A percentile compares a stretch with the other conserved stretches of the same genome.
Conservation (phyloP, 1,140 invertebrate species). For the Oncopodura yosiiana region DNA sequence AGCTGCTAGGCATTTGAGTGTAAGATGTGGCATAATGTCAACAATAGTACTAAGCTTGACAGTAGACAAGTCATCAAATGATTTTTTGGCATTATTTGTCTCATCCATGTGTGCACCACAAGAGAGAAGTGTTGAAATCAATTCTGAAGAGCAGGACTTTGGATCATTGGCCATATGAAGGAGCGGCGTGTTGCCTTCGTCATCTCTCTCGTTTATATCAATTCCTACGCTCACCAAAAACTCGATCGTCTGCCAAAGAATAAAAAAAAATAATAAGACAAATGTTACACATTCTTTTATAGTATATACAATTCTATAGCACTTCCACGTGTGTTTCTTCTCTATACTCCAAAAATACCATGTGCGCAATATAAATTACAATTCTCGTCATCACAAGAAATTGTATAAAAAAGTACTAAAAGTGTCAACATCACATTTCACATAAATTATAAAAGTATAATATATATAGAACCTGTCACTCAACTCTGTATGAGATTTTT, state of each 20-base stretch:
- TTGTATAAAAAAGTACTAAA: too few relatives aligned
- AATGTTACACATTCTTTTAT: too few relatives aligned
- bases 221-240: slow-evolving; percentile 74
- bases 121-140: slow-evolving; percentile 59
- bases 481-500: too few relatives aligned
- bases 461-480: too few relatives aligned
- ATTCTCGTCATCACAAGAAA: too few relatives aligned
- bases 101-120: slow-evolving; percentile 77
- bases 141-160: slow-evolving; percentile 48
- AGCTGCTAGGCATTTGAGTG: slow-evolving; percentile 69
- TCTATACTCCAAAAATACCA: too few relatives aligned
- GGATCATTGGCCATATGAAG: slow-evolving; percentile 61
- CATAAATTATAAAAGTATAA: too few relatives aligned
- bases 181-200: slow-evolving; percentile 68
- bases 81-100: slow-evolving; percentile 67
- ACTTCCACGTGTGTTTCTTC: too few relatives aligned
- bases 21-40: slow-evolving; percentile 67
- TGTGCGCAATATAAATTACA: too few relatives aligned
- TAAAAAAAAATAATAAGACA: slow-evolving; percentile 9
- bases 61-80: slow-evolving; percentile 58
- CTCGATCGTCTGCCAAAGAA: slow-evolving; percentile 43
- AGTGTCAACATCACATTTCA: too few relatives aligned
- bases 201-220: slow-evolving; percentile 60
- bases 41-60: slow-evolving; percentile 53
- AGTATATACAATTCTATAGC: too few relatives aligned